Evolutionary conservation across 2,797 vertebrate genomes (phyloP).

Genomic region (Podarcis siculus): DNA sequence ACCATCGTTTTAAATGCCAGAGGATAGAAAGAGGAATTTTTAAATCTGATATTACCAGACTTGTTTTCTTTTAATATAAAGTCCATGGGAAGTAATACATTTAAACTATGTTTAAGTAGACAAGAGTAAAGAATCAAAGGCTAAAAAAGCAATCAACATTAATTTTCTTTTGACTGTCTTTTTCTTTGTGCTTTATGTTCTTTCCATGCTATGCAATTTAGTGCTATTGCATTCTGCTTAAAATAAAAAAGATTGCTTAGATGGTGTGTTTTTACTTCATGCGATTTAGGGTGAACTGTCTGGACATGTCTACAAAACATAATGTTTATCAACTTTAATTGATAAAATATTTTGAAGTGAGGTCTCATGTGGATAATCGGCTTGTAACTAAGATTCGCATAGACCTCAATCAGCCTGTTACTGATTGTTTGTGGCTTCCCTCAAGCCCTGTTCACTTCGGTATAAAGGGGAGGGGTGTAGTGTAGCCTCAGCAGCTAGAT

Average conservation of each 20-base stretch:
- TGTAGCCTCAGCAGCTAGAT: background rate
- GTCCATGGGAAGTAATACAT: constrained; percentile 74
- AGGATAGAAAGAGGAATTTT: constrained; percentile 51
- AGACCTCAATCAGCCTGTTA: background rate
- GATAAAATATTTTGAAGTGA: background rate
- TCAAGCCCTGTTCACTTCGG: background rate
- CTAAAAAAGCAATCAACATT: constrained; percentile 68
- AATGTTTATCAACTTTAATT: background rate
- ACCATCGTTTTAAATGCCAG: constrained; percentile 60
- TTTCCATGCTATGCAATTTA: constrained; percentile 68
- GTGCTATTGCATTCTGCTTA: constrained; percentile 72
- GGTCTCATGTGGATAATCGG: background rate
- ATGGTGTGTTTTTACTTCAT: constrained; percentile 48
- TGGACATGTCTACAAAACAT: background rate
- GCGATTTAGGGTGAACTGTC: background rate
- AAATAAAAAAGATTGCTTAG: constrained; percentile 55
- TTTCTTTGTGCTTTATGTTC: constrained; percentile 68
- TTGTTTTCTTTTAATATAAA: constrained; percentile 67
- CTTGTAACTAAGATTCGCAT: background rate
- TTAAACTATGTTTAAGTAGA: constrained; percentile 79
- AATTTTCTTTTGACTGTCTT: constrained; percentile 73
- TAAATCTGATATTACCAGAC: constrained; percentile 70
- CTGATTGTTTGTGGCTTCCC: background rate
- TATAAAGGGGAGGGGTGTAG: background rate
- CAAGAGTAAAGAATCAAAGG: constrained; percentile 68